Evolutionary conservation across 2,113 vertebrate genomes (phyloP).

Genomic region (Hiodon alosoides): DNA sequence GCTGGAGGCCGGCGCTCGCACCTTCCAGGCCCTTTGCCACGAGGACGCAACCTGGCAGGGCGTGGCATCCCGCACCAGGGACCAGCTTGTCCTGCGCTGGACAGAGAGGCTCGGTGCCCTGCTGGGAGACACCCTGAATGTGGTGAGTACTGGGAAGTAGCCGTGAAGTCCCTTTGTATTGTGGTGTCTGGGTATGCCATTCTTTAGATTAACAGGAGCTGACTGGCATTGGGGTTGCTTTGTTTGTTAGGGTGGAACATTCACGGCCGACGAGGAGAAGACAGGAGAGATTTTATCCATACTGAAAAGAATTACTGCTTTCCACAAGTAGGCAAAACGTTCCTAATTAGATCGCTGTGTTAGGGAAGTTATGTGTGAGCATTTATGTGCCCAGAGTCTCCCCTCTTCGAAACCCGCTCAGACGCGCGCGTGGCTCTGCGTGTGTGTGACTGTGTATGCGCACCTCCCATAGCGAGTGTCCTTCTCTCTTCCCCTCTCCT

Average conservation of each 20-base stretch:
- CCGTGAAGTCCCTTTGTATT: too few species aligned
- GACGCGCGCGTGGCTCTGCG: not conserved
- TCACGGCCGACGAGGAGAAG: constrained; percentile 52
- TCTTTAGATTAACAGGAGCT: not conserved
- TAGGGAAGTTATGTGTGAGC: not conserved
- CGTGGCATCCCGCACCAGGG: constrained; percentile 48
- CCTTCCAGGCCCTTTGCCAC: constrained; percentile 62
- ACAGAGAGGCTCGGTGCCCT: constrained; percentile 55
- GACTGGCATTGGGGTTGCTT: not conserved
- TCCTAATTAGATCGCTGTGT: not conserved
- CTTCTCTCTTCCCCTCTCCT: constrained; percentile 22
- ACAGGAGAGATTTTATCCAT: constrained; percentile 50
- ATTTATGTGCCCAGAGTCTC: too few species aligned
- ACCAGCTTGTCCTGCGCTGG: constrained; percentile 68
- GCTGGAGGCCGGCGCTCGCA: constrained; percentile 71
- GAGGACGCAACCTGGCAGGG: constrained; percentile 50
- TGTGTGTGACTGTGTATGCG: constrained; percentile 11
- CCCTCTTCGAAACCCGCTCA: not conserved
- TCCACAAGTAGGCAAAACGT: constrained; percentile 71
- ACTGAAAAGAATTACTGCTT: constrained; percentile 72
- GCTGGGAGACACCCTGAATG: constrained; percentile 53
- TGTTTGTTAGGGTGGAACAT: constrained; percentile 57
- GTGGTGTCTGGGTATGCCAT: not conserved
- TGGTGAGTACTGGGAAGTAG: constrained; percentile 45
- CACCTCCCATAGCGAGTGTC: not conserved